A percentile compares a stretch with the other conserved stretches of the same genome.
phyloP scores from a whole-genome alignment of 2,113 vertebrate genomes.

The Chloroceryle aenea region DNA sequence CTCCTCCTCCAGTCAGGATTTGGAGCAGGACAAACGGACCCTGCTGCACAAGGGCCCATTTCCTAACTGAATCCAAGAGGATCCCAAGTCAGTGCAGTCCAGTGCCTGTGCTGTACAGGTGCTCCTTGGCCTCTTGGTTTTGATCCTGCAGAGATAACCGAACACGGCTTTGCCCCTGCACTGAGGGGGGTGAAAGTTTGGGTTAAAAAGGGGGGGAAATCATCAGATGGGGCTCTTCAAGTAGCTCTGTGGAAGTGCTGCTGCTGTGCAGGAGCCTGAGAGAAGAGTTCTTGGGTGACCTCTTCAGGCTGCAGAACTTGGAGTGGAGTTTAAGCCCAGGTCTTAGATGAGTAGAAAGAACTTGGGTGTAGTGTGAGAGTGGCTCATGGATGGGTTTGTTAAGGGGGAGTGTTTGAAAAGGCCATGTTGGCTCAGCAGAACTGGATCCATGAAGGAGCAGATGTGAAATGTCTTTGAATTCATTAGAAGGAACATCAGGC shows the following conservation, averaged over 20 bases:
- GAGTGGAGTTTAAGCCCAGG: not conserved
- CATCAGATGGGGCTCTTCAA: too few species aligned
- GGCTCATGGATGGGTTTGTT: not conserved
- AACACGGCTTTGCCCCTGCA: not conserved
- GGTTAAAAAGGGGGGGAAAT: not conserved
- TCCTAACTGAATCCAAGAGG: not conserved
- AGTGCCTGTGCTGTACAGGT: not conserved
- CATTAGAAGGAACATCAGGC: not conserved
- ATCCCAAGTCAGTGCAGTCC: not conserved
- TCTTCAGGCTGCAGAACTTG: not conserved
- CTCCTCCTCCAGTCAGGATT: not conserved
- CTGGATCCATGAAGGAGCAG: not conserved
- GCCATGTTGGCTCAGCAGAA: not conserved
- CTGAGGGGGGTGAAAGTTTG: not conserved
- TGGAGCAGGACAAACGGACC: not conserved
- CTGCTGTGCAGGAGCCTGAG: not conserved
- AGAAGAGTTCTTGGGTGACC: not conserved
- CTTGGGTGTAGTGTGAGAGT: not conserved
- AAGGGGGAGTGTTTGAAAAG: not conserved
- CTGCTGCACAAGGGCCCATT: not conserved
- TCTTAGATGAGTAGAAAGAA: not conserved
- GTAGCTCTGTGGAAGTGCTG: not conserved
- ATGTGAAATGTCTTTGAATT: not conserved
- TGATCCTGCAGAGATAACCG: not conserved
- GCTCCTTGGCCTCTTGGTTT: not conserved